These are phyloP conservation scores for Dermatemys mawii DNA, from an alignment of 2,113 vertebrate genomes.

Conservation along the genomic window DNA sequence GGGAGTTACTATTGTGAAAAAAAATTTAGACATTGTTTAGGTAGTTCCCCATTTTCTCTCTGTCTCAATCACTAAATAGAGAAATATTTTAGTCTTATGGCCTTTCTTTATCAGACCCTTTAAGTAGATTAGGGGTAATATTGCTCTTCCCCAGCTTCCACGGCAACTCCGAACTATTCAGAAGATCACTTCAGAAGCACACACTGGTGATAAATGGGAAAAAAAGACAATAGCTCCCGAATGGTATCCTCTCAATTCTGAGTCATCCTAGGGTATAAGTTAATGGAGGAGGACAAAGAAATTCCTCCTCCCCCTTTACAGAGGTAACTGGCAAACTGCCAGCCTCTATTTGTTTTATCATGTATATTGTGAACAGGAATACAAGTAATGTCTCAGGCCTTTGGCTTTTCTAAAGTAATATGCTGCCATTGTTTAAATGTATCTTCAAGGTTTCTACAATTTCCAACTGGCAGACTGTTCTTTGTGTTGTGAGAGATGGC, in stretches of 20 bases:
- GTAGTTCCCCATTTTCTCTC: background rate
- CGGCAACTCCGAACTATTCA: conserved; percentile 36
- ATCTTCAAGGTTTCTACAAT: background rate
- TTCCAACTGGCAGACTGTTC: background rate
- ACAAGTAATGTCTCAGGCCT: background rate
- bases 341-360: background rate
- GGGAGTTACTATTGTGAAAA: background rate
- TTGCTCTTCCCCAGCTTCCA: conserved; percentile 12
- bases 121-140: background rate
- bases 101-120: background rate
- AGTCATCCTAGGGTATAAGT: background rate
- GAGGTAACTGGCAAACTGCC: background rate
- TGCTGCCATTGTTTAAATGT: background rate
- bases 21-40: background rate
- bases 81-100: background rate
- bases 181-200: background rate
- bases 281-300: background rate
- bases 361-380: rapidly evolving
- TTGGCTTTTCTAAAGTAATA: background rate
- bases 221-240: background rate
- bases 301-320: background rate
- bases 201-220: background rate
- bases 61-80: background rate
- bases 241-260: background rate
- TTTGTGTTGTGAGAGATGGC: background rate